A percentile compares a stretch with the other conserved stretches of the same genome.
Conservation (phyloP, 2,113 vertebrate species). For the Aythya baeri region DNA sequence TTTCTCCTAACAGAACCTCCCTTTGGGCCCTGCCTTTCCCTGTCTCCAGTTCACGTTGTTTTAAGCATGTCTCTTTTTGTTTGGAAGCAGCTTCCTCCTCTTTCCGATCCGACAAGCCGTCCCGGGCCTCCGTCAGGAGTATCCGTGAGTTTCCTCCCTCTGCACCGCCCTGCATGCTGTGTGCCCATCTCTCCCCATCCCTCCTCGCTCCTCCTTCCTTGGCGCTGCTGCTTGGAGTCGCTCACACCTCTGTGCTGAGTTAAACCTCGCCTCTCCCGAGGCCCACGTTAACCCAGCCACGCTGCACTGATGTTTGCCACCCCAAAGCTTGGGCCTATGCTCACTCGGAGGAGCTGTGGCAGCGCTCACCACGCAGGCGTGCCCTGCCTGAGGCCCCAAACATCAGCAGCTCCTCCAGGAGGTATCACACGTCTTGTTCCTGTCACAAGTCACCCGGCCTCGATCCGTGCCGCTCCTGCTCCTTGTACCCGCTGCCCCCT, state of each 20-base stretch:
- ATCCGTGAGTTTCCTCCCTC: constrained; percentile 81
- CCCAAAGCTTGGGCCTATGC: not conserved
- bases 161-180: constrained; percentile 34
- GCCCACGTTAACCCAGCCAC: not conserved
- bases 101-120: constrained; percentile 81
- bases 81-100: constrained; percentile 79
- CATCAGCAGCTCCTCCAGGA: not conserved
- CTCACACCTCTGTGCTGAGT: not conserved
- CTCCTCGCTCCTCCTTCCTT: not conserved
- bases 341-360: not conserved
- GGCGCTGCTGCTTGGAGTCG: not conserved
- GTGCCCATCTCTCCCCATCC: not conserved
- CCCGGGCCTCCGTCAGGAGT: constrained; percentile 76
- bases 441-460: not conserved
- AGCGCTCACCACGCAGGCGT: not conserved
- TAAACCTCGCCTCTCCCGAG: not conserved
- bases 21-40: not conserved
- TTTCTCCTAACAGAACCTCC: not conserved
- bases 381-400: not conserved
- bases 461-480: not conserved
- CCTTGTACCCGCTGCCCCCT: accelerated
- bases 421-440: not conserved
- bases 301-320: accelerated
- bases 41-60: not conserved
- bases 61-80: constrained; percentile 65